Evolutionary conservation across 2,888 invertebrate species (phyloP).

Genomic region (Tetranychus truncatus): DNA sequence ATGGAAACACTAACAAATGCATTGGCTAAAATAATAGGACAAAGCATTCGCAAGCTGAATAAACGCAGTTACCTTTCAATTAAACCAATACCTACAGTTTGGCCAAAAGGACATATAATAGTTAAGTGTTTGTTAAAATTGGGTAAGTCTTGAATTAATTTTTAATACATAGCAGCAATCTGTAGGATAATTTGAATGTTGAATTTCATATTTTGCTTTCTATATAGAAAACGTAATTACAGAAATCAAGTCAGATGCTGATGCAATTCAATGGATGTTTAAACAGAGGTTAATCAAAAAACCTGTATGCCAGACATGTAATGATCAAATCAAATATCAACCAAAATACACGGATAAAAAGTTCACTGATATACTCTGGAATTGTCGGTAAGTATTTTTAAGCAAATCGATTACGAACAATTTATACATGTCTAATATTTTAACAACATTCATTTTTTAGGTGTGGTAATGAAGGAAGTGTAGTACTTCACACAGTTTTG

Average conservation of each 20-base stretch:
- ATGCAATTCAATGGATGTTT: not conserved
- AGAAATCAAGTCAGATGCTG: not conserved
- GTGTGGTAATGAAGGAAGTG: not conserved
- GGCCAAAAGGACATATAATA: not conserved
- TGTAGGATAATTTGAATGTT: too few species aligned
- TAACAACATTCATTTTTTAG: not conserved
- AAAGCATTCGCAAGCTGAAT: not conserved
- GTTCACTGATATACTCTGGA: not conserved
- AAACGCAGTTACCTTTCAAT: not conserved
- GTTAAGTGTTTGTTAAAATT: not conserved
- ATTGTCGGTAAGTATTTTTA: not conserved
- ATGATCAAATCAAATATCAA: not conserved
- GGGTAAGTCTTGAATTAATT: not conserved
- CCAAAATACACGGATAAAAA: not conserved
- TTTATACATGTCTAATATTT: too few species aligned
- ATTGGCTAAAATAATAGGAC: not conserved
- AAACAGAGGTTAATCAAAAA: not conserved
- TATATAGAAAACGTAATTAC: not conserved
- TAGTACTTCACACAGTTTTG: not conserved
- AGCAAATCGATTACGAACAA: too few species aligned
- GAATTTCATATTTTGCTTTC: not conserved
- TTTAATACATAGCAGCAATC: too few species aligned
- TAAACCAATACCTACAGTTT: not conserved
- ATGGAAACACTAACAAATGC: not conserved
- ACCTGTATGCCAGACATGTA: not conserved